Evolutionary conservation across 2,113 vertebrate species (phyloP), one percentile per base, ranked within the genome.

Genomic region (Corythornis madagascariensis): DNA sequence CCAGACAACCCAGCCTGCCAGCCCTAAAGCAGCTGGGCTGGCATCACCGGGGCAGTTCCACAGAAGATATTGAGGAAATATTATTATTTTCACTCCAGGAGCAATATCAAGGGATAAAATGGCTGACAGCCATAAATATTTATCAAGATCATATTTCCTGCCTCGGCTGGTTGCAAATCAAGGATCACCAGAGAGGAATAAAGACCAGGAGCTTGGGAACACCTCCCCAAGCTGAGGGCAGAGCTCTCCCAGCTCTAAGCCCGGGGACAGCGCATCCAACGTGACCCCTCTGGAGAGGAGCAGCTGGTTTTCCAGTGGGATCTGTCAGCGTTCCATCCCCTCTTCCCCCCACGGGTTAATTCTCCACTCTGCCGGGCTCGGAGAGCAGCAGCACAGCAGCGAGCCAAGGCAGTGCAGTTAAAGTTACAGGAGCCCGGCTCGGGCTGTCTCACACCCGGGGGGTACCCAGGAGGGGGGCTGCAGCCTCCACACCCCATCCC

Each of bases 91-190:
- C 38, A 38, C 66, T 56, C 28, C 72, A 84, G 77, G 59, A 52
- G 38, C 45, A 93, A 75, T 16, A 40, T 29, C 7, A 2, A 79
- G 52, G 28, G 10, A 47, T 66, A 92, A 94, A 89, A 96, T 90
- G 93, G 94, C 92, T 93, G 91, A 70, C 81, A 52, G 77, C 45
- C 71, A 94, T 82, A 77, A 95, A 94, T 85, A 94, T 87, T 93
- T 88, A 89, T 76, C 71, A 59, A 83, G 67, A 89, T 70, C 61
- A 2, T 59, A 63, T 77, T 89, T 93, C 78, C 67, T 85, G 71
- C 82, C 56, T 66, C 6, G 1, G 82, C 67, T 87, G 45, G 31
- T 26, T 38, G 47, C 33, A 93, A 82, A 79, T 66, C 45, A 63
- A 82, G 72, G 56, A 78, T n/a, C 82, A 42, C 17, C 55, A 76